Evolutionary conservation across 2,888 invertebrate species (phyloP).

Genomic region (Alsophila aescularia): DNA sequence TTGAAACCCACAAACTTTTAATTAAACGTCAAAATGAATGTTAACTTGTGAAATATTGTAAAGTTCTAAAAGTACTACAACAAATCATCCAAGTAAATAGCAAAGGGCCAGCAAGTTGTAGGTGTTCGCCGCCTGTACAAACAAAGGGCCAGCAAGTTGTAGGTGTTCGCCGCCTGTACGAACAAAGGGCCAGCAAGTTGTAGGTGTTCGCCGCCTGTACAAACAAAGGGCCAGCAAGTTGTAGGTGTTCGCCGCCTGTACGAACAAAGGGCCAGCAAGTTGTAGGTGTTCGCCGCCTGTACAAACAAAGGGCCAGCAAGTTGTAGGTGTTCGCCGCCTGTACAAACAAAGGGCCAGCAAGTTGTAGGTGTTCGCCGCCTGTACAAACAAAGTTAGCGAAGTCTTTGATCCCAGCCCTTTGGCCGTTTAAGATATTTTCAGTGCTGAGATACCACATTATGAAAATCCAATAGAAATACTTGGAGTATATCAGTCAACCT

Average conservation of each 20-base stretch:
- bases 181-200: slow-evolving; percentile 31
- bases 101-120: slow-evolving; percentile 24
- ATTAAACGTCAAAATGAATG: slow-evolving; percentile 5
- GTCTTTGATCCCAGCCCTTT: slow-evolving; percentile 26
- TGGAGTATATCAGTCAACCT: too few species aligned
- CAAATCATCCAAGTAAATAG: slow-evolving; percentile 30
- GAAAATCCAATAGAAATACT: not conserved
- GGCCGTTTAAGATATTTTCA: slow-evolving; percentile 19
- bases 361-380: slow-evolving; percentile 27
- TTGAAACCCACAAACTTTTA: slow-evolving; percentile 1
- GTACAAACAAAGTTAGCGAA: slow-evolving; percentile 32
- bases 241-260: slow-evolving; percentile 27
- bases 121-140: slow-evolving; percentile 28
- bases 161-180: slow-evolving; percentile 28
- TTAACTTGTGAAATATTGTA: slow-evolving; percentile 12
- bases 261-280: slow-evolving; percentile 32
- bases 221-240: slow-evolving; percentile 32
- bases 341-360: slow-evolving; percentile 29
- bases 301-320: slow-evolving; percentile 32
- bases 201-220: slow-evolving; percentile 28
- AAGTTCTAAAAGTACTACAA: slow-evolving; percentile 25
- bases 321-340: slow-evolving; percentile 28
- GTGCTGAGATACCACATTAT: not conserved
- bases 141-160: slow-evolving; percentile 31
- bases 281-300: slow-evolving; percentile 27